These are phyloP conservation scores for Aurelia sp. DNA, from an alignment of 30 jellyfish, hydroid and myxozoan species.

Conservation along the genomic window DNA sequence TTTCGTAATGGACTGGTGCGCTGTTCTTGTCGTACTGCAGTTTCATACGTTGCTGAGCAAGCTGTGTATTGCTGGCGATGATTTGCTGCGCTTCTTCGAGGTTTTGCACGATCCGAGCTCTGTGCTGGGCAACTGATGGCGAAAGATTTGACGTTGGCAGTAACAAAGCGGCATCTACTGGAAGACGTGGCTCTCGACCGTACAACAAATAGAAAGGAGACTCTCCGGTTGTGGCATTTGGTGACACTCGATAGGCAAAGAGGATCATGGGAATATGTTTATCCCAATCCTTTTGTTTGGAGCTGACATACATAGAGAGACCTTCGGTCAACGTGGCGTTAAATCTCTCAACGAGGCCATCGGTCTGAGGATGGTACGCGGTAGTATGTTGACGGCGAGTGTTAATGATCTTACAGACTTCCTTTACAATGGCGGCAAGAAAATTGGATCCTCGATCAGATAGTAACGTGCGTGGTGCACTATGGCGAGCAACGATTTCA, in stretches of 20 bases:
- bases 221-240: slow-evolving; percentile 39
- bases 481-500: too few relatives aligned
- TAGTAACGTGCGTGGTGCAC: too few relatives aligned
- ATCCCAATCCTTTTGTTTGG: background rate
- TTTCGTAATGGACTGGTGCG: background rate
- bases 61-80: slow-evolving; percentile 34
- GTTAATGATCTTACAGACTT: too few relatives aligned
- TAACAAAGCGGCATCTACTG: slow-evolving; percentile 7
- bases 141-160: slow-evolving; percentile 27
- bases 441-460: too few relatives aligned
- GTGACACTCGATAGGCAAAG: slow-evolving; percentile 14
- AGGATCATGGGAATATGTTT: too few relatives aligned
- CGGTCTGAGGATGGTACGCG: too few relatives aligned
- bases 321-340: too few relatives aligned
- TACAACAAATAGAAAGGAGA: slow-evolving; percentile 51
- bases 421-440: too few relatives aligned
- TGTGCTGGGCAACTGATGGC: slow-evolving; percentile 12
- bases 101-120: slow-evolving; percentile 29
- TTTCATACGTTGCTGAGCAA: slow-evolving; percentile 53
- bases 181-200: slow-evolving; percentile 49
- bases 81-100: slow-evolving; percentile 10
- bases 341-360: too few relatives aligned
- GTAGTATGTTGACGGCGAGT: too few relatives aligned
- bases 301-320: slow-evolving; percentile 35
- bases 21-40: slow-evolving; percentile 26